Base-by-base conservation (phyloP, 2,797 vertebrate species). In the Karalla daura region DNA sequence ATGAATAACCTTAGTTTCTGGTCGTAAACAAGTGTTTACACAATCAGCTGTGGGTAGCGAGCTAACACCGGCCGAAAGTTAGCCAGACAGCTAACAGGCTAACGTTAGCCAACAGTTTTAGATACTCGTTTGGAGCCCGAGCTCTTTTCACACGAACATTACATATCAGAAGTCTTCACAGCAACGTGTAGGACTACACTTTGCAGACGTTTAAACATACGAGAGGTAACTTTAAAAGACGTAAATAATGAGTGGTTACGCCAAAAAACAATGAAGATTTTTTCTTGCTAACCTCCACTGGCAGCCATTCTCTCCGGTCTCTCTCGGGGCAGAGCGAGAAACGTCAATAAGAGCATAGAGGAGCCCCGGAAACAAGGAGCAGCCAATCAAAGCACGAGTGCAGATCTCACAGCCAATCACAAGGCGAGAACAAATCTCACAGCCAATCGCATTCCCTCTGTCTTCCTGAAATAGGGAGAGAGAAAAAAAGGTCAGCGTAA, bases 241-340 rank as follows among this genome's bases (percentile, higher is more conserved):
- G 40, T 20, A 13, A 61, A 76, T 85, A 43, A 28, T 67, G 74
- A 76, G 70, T 58, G 44, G 66, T 74, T 58, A 64, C 23, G 58
- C 37, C 58, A 89, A 59, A 80, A 88, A 91, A 91, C 85, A 89
- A 87, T 78, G 66, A 79, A 70, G 80, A 90, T 88, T 86, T 88
- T n/a, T n/a, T n/a, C n/a, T n/a, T 41, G 86, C 93, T 88, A 92
- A 95, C 94, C 94, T 94, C 93, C 93, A 94, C 93, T 91, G 93
- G 94, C 94, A 93, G 94, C 94, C 94, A 95, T 95, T 94, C 94
- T 94, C 93, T 89, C 90, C 92, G 71, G 89, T 93, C 92, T 91
- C 86, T 91, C 86, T 91, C 86, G 80, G 86, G 80, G 91, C 87
- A 89, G 85, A 90, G 80, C 85, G 83, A 88, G 82, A 89, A 78